Percentiles rank a stretch among this genome's conserved stretches.
Evolutionary conservation across 2,113 vertebrate species (phyloP).

Genomic region (Platycercus adscitus): DNA sequence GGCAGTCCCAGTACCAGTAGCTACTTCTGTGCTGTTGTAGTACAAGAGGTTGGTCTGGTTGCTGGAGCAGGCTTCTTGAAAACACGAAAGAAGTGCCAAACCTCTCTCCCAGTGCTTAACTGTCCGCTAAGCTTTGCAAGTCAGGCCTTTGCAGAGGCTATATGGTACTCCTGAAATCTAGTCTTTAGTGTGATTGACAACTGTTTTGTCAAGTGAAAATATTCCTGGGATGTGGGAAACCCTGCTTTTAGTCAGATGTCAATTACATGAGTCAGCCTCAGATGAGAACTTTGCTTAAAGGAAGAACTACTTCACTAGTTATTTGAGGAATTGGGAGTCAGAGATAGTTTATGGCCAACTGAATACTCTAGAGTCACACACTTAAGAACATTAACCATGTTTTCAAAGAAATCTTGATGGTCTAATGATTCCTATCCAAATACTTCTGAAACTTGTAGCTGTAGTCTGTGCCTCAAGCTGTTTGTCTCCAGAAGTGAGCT

Average conservation of each 20-base stretch:
- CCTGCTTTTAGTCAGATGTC: background rate
- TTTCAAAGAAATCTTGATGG: background rate
- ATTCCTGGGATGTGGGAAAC: background rate
- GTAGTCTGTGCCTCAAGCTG: background rate
- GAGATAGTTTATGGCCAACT: background rate
- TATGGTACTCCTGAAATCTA: background rate
- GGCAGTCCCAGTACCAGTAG: background rate
- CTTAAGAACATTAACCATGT: background rate
- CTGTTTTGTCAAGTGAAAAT: background rate
- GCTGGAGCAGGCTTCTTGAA: background rate
- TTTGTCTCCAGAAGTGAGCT: background rate
- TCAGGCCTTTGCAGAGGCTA: background rate
- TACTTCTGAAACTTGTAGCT: background rate
- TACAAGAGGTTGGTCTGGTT: background rate
- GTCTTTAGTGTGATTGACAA: background rate
- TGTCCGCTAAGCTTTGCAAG: background rate
- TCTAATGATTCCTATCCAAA: background rate
- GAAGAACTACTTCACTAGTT: background rate
- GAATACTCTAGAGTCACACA: background rate
- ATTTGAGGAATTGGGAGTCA: background rate
- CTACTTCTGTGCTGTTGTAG: background rate
- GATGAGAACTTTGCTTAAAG: background rate
- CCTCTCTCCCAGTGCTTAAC: background rate
- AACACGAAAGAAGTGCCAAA: background rate
- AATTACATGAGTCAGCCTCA: background rate